phyloP scores from a whole-genome alignment of 2,113 vertebrate genomes.

The Tapirus terrestris region DNA sequence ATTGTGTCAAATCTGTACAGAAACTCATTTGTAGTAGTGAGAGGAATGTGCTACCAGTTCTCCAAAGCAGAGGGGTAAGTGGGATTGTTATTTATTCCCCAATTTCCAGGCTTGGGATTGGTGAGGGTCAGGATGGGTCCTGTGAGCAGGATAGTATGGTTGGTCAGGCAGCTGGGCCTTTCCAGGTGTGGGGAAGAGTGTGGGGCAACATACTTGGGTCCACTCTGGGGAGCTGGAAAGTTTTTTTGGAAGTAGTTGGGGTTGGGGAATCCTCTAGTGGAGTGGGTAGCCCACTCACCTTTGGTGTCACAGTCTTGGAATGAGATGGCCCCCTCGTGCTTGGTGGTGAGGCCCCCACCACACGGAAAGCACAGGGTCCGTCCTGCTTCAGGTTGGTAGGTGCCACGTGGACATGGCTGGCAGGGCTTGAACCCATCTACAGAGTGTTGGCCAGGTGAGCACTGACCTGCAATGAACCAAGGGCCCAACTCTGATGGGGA shows the following conservation, averaged over 20 bases:
- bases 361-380: conserved; percentile 95
- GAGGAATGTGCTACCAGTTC: background rate
- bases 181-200: background rate
- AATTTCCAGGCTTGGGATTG: background rate
- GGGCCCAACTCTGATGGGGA: conserved; percentile 71
- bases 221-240: background rate
- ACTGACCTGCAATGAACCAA: conserved; percentile 90
- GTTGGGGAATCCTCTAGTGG: too few species aligned
- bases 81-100: background rate
- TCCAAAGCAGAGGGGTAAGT: background rate
- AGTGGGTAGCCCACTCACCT: conserved; percentile 88
- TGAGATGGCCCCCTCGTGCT: conserved; percentile 94
- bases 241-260: background rate
- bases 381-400: conserved; percentile 95
- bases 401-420: conserved; percentile 92
- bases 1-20: background rate
- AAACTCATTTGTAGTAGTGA: background rate
- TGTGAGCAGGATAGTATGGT: background rate
- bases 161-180: background rate
- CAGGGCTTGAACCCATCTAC: conserved; percentile 96
- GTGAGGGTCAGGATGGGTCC: background rate
- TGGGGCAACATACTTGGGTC: background rate
- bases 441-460: conserved; percentile 93
- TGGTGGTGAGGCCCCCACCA: conserved; percentile 95
- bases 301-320: conserved; percentile 99